A percentile compares a stretch with the other conserved stretches of the same genome.
Conservation (phyloP, 2,797 vertebrate species). For the Erethizon dorsatum region DNA sequence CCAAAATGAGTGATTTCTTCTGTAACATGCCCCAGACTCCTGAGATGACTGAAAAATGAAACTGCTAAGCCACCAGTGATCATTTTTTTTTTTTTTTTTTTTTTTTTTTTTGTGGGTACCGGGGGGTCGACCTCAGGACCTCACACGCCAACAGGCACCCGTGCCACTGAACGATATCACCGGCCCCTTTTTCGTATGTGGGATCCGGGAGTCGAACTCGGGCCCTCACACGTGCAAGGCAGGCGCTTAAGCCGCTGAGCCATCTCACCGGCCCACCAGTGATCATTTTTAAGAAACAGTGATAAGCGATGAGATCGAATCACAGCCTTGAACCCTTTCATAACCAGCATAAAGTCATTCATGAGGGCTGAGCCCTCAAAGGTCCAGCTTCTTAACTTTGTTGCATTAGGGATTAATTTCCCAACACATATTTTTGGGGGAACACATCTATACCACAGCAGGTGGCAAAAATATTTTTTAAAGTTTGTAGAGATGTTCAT, state of each 20-base stretch:
- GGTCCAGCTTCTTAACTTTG: background rate
- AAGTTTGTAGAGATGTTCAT: background rate
- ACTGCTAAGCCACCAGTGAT: background rate
- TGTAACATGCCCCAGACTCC: background rate
- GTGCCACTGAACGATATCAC: too few relatives aligned
- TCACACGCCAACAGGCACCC: too few relatives aligned
- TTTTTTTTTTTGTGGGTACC: too few relatives aligned
- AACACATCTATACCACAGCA: background rate
- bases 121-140: too few relatives aligned
- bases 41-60: background rate
- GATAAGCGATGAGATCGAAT: background rate
- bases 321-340: background rate
- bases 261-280: too few relatives aligned
- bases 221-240: too few relatives aligned
- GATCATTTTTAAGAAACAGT: background rate
- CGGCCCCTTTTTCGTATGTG: too few relatives aligned
- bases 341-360: background rate
- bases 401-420: background rate
- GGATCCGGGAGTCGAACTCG: too few relatives aligned
- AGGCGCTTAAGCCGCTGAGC: too few relatives aligned
- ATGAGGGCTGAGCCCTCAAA: too few relatives aligned
- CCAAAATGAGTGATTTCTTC: background rate
- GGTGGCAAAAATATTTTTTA: background rate
- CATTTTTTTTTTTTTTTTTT: too few relatives aligned
- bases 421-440: background rate